Base-by-base conservation (phyloP, 2,113 vertebrate genomes). In the Nothocercus nigrocapillus region DNA sequence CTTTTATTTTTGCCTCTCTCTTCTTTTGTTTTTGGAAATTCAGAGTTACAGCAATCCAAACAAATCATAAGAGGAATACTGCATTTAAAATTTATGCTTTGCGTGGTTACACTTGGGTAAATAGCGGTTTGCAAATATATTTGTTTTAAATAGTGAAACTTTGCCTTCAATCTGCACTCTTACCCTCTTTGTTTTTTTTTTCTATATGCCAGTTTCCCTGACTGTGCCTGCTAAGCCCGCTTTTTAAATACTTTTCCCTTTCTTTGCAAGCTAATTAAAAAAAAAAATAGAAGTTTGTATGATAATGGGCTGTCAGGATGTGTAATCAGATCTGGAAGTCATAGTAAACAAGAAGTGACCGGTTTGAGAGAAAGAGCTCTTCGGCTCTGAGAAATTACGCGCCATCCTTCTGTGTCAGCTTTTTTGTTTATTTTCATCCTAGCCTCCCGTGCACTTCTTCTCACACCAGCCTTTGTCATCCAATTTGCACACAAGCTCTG, bases 291-390 rank as follows among this genome's bases (percentile, higher is more conserved):
- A 36, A 2, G 19, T 93, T 70, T 68, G 74, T 69, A 81, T 92
- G 81, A 63, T 69, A 80, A 78, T 85, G 54, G 28, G 66, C 94
- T 97, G 94, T 95, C 64, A 90, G 78, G 74, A 84, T 49, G 59
- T 96, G 82, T 77, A 68, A 79, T 85, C 69, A 78, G 44, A 44
- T n/a, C 66, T 42, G 7, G 42, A 95, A 28, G 5, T 94, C 42
- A 64, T 61, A 67, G 81, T 77, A 93, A 78, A 81, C 88, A 78
- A 91, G 70, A 68, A 53, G 64, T 56, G 93, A 94, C 84, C 5
- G 25, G 44, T 75, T 92, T 44, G 59, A 95, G 64, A 67, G n/a
- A 34, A 72, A 53, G 54, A 85, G 28, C 28, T 59, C 44, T 64
- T 58, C 28, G 40, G 76, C 67, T 92, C 59, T 17, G 11, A 74